A percentile compares a stretch with the other conserved stretches of the same genome.
Evolutionary conservation across 2,113 vertebrate genomes (phyloP).

Genomic region (Xyrauchen texanus): DNA sequence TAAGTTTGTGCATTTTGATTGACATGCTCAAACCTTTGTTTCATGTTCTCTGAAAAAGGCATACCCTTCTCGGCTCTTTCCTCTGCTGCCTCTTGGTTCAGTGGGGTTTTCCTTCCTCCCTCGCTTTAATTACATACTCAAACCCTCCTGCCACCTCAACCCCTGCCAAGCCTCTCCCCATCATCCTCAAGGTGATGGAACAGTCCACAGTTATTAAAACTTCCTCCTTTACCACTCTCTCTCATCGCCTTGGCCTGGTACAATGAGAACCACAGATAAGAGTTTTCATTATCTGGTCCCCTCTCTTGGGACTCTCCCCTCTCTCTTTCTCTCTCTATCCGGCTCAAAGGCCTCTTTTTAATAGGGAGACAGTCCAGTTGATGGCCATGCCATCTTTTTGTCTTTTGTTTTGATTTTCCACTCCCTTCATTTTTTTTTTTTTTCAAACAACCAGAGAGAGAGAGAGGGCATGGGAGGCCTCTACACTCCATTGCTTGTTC

Average conservation of each 20-base stretch:
- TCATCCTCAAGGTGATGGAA: constrained; percentile 41
- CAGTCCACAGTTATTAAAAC: constrained; percentile 48
- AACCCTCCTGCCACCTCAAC: constrained; percentile 16
- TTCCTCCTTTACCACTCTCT: constrained; percentile 20
- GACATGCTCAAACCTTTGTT: neutral
- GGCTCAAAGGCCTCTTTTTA: constrained; percentile 18
- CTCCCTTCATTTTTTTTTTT: constrained; percentile 25
- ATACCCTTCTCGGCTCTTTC: constrained; percentile 24
- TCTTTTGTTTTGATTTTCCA: constrained; percentile 41
- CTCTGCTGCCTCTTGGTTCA: constrained; percentile 27
- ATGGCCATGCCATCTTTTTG: constrained; percentile 46
- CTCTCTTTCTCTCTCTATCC: constrained; percentile 13
- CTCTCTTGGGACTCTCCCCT: constrained; percentile 48
- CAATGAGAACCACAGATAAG: constrained; percentile 60
- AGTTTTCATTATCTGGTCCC: constrained; percentile 60
- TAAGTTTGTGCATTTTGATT: neutral
- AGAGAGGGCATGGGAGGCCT: neutral
- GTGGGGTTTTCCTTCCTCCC: constrained; percentile 27
- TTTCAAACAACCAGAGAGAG: constrained; percentile 32
- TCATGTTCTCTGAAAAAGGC: constrained; percentile 21
- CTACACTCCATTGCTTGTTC: constrained; percentile 29
- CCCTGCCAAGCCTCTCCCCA: constrained; percentile 28
- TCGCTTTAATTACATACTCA: constrained; percentile 54
- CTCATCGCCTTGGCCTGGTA: constrained; percentile 47
- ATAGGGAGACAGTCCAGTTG: constrained; percentile 30